phyloP scores from a whole-genome alignment of 2,113 vertebrate genomes.

The Lanius ludovicianus region DNA sequence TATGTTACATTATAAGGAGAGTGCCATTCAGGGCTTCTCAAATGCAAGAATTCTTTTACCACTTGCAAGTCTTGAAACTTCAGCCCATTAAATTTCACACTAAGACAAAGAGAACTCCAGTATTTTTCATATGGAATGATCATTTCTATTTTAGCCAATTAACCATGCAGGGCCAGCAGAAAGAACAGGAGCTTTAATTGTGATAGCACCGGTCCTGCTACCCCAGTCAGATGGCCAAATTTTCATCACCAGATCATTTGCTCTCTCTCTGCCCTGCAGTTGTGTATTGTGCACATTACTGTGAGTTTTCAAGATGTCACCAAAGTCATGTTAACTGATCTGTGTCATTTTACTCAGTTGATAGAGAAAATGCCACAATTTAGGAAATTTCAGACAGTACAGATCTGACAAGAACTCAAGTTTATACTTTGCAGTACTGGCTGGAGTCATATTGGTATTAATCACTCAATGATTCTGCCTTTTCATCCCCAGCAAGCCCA shows the following conservation, averaged over 20 bases:
- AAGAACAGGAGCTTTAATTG: background rate
- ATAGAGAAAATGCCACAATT: background rate
- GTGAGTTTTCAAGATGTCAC: background rate
- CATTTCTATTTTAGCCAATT: background rate
- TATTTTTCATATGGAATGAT: background rate
- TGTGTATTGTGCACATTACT: background rate
- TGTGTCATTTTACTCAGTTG: background rate
- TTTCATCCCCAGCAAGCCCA: background rate
- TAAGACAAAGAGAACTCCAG: background rate
- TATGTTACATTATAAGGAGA: conserved; percentile 37
- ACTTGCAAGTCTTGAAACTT: background rate
- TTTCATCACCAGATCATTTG: background rate
- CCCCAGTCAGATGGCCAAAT: background rate
- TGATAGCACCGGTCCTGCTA: background rate
- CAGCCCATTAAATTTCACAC: background rate
- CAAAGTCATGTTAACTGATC: background rate
- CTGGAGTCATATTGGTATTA: background rate
- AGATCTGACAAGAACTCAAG: background rate
- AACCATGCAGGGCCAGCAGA: background rate
- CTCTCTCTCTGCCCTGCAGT: background rate
- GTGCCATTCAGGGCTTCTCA: conserved; percentile 9
- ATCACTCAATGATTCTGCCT: background rate
- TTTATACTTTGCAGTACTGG: background rate
- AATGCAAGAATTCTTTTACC: background rate
- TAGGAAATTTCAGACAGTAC: background rate